Base-by-base conservation (phyloP, 2,113 vertebrate species). In the Seriola aureovittata region DNA sequence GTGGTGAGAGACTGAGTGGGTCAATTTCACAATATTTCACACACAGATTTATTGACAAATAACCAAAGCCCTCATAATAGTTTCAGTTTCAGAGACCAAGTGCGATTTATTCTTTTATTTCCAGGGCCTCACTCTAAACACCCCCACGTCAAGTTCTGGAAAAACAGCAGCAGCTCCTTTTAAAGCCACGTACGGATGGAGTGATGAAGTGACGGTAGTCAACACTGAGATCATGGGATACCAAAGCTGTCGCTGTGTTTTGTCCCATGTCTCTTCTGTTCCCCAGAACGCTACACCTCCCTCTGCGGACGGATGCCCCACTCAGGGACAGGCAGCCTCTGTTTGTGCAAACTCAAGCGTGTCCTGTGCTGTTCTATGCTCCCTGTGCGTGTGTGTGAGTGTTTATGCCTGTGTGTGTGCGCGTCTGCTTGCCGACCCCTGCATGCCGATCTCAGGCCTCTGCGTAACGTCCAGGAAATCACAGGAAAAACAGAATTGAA, bases 321-420 rank as follows among this genome's bases (percentile, higher is more conserved):
- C 86, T 83, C 78, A 57, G 84, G 82, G 85, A 94, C 93, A 95
- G 92, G 86, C 91, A 58, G 88, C 78, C 88, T 90, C 90, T 95
- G 93, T 95, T 95, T 94, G 92, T 94, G 87, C 92, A 95, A 94
- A 93, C 75, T 93, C 88, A 92, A 94, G 91, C 92, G 85, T 94
- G 88, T 88, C 88, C 90, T 82, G 67, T 84, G 71, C 85, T 86
- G 48, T 71, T 83, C 67, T 78, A 4, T 29, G 25, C 72, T 75
- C 36, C 58, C 17, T 62, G 68, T 66, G 54, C 60, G 62, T 80
- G 72, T 60, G 62, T 68, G 40, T 70, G 77, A 46, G 82, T 55
- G 75, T 23, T 75, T 66, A 48, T 64, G 62, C 77, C 69, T 60
- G 62, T 68, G 40, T 70, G 77, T 50, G 82, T 55, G 75, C 21